Evolutionary conservation across 1,140 invertebrate genomes (phyloP).

Genomic region (Acromyrmex heyeri): DNA sequence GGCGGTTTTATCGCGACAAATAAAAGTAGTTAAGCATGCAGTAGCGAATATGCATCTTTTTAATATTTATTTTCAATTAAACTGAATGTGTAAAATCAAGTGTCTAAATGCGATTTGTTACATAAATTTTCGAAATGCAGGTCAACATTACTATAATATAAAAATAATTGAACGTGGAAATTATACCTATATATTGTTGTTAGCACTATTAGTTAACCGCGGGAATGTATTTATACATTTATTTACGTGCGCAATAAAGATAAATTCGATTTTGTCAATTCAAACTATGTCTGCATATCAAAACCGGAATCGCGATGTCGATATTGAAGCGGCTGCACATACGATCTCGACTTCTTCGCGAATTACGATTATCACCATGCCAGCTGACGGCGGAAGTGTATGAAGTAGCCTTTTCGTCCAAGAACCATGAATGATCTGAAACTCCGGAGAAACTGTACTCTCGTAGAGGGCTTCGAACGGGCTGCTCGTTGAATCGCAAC

Average conservation of each 20-base stretch:
- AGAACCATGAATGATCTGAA: conserved; percentile 64
- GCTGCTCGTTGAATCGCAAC: conserved; percentile 48
- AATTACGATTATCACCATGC: conserved; percentile 60
- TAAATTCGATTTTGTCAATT: neutral
- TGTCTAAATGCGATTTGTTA: too few relatives aligned
- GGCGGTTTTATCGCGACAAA: too few relatives aligned
- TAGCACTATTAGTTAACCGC: too few relatives aligned
- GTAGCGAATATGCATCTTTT: too few relatives aligned
- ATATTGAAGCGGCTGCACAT: conserved; percentile 19
- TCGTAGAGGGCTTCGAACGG: conserved; percentile 45
- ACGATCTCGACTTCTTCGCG: conserved; percentile 37
- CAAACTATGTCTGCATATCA: neutral
- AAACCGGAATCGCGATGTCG: neutral
- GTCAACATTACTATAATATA: too few relatives aligned
- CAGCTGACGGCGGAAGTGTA: conserved; percentile 58
- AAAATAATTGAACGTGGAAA: too few relatives aligned
- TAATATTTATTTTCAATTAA: too few relatives aligned
- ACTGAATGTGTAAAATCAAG: too few relatives aligned
- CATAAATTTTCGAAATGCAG: too few relatives aligned
- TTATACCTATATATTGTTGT: too few relatives aligned
- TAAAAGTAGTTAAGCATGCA: too few relatives aligned
- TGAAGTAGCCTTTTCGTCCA: conserved; percentile 54
- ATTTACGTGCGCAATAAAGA: neutral
- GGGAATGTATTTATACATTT: neutral
- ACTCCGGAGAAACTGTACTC: conserved; percentile 48